phyloP scores from a whole-genome alignment of 1,140 invertebrate genomes.

The Leptoteleia sp. region DNA sequence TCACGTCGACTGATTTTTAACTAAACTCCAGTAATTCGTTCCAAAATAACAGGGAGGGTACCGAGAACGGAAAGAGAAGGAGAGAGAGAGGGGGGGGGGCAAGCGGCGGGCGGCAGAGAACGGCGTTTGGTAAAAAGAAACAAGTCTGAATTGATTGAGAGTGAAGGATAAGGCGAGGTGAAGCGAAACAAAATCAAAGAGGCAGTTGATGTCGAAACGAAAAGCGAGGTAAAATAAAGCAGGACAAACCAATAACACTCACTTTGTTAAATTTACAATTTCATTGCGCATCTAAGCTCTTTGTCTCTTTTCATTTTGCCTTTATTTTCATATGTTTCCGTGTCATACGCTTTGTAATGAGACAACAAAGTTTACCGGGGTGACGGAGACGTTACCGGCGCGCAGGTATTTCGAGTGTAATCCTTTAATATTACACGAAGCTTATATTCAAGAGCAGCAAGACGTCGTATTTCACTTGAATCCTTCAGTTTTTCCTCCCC shows the following conservation, averaged over 20 bases:
- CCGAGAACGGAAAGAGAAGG: too few relatives aligned
- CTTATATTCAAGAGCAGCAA: constrained; percentile 55
- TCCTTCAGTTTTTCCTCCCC: constrained; percentile 25
- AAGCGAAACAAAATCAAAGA: constrained; percentile 25
- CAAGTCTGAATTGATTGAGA: constrained; percentile 5
- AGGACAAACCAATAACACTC: constrained; percentile 28
- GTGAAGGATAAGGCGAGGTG: constrained; percentile 28
- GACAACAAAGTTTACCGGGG: constrained; percentile 44
- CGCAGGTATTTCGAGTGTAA: constrained; percentile 39
- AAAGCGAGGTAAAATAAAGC: constrained; percentile 30
- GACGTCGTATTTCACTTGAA: constrained; percentile 49
- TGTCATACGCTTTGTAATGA: constrained; percentile 52
- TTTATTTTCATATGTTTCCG: constrained; percentile 34
- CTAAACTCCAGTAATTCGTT: not conserved
- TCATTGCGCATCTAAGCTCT: constrained; percentile 42
- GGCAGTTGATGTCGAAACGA: constrained; percentile 3
- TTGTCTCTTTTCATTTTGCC: constrained; percentile 31
- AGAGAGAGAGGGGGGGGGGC: too few relatives aligned
- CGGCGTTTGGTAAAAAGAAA: not conserved
- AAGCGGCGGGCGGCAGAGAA: too few relatives aligned
- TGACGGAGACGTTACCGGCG: constrained; percentile 39
- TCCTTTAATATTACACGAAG: constrained; percentile 70
- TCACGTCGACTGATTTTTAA: not conserved
- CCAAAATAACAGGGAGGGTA: too few relatives aligned
- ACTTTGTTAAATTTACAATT: constrained; percentile 47